phyloP scores from a whole-genome alignment of 1,140 invertebrate genomes.

The Ditylenchus dipsaci region DNA sequence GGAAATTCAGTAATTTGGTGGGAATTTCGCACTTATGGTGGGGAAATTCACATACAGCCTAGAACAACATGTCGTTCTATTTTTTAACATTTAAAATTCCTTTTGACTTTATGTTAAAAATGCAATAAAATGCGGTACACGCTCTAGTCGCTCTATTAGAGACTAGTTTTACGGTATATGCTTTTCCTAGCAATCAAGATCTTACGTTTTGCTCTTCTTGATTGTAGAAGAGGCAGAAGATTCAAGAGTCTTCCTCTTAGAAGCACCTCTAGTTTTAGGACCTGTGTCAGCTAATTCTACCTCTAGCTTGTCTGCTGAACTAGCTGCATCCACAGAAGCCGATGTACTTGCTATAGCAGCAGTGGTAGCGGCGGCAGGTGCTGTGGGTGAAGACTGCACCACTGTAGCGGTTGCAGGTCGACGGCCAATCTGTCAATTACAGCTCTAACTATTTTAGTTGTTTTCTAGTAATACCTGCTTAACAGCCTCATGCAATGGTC shows the following conservation, averaged over 20 bases:
- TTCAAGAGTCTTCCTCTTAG: slow-evolving; percentile 40
- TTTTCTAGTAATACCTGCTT: slow-evolving; percentile 17
- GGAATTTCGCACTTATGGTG: no score
- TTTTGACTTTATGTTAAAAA: no score
- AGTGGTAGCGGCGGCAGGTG: neutral
- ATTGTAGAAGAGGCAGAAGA: neutral
- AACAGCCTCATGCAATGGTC: slow-evolving; percentile 43
- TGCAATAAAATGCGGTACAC: no score
- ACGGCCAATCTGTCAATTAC: slow-evolving; percentile 10
- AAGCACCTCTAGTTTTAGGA: slow-evolving; percentile 43
- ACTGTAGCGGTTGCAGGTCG: slow-evolving; percentile 7
- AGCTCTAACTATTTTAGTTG: neutral
- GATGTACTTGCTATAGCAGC: neutral
- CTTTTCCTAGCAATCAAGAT: neutral
- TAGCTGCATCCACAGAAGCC: neutral
- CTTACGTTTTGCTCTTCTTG: slow-evolving; percentile 10
- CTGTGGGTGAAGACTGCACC: neutral
- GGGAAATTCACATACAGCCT: no score
- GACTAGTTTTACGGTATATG: neutral
- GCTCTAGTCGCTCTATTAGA: no score
- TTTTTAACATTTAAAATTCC: no score
- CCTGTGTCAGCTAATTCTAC: slow-evolving; percentile 13
- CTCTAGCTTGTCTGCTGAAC: neutral
- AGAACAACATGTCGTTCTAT: no score
- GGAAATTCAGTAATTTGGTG: no score